Base-by-base conservation (phyloP, 2,113 vertebrate species). In the Gasterosteus aculeatus region DNA sequence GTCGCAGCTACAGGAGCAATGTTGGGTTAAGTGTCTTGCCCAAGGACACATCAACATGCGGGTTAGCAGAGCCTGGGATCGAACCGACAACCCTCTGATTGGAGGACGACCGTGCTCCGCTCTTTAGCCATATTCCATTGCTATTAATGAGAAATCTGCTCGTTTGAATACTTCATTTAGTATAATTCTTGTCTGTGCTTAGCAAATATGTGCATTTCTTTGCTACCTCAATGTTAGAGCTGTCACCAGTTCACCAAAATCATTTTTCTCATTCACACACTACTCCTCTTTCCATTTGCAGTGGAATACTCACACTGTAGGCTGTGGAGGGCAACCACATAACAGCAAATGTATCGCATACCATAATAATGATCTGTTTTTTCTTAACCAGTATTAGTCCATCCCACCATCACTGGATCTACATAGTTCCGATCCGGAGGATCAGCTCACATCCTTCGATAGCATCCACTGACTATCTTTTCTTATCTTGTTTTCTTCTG, bases 401-500 rank as follows among this genome's bases (percentile, higher is more conserved):
- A 19, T 65, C 11, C 3, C 19, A 65, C 47, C 47, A 47, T 47
- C 29, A 33, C 5, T 16, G 12, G 26, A 64, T 44, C 14, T 0
- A 12, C 39, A 14, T 22, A 56, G 7, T 57, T 16, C 26, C 26
- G 2, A 57, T 57, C 54, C 26, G 18, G 11, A 12, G 14, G 22
- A 22, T 63, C 8, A 2, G 7, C 22, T 46, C 8, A 68, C 14
- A 53, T 38, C 38, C 22, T 15, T n/a, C 12, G 9, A 49, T 59
- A 26, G 35, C 49, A n/a, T 72, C 1, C 19, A 33, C 4, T 58
- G 2, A 62, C 33, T 51, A 33, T 12, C 38, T 1, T 58, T 58
- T 70, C 22, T 26, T 26, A 26, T 26, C 22, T 26, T 14, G 70
- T 33, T 35, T 81, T 6, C 86, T 77, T 77, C 63, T 80, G 1